Evolutionary conservation across 2,888 invertebrate genomes (phyloP), one percentile per base, ranked within the genome.

Genomic region (Chloroclystis v-ata): DNA sequence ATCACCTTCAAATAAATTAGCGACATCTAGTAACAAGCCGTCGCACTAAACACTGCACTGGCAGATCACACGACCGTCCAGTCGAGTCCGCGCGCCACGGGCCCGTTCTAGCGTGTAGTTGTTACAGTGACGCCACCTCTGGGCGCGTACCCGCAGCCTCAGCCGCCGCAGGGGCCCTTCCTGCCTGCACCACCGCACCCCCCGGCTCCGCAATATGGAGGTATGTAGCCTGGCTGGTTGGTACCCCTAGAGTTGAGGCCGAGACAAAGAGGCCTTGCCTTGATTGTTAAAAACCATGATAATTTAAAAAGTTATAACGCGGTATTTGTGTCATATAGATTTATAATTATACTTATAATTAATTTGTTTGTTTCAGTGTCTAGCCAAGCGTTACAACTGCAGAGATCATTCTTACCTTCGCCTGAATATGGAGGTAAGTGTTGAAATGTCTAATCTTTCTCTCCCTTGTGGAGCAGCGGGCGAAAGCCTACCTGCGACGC

Each of bases 101-200:
- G 1, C 32, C 6, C 1, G 39, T 11, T 52, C 1, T 38, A 55
- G 50, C 53, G 24, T 20, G 32, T 25, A 69, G 75, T 85, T 82
- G 85, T 88, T 89, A 59, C 88, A 88, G 88, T 89, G 63, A 87
- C 87, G 1, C 89, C 86, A 47, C 89, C 89, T 49, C 80, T 89
- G 44, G 88, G 88, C 64, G 90, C 91, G 49, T 90, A 90, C 73
- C 91, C 90, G 43, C 89, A 90, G 56, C 90, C 90, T 30, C 89
- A 89, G 67, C 89, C 89, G 60, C 89, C 89, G 42, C 91, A 91
- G 66, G 89, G 85, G 1, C 90, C 91, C 7, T 91, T 90, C 82
- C 89, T 91, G 56, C 91, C 91, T 39, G 91, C 91, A 43, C 91
- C 91, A 25, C 91, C 91, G 33, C 92, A 90, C 44, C 91, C 91